Conservation (phyloP, 2,113 vertebrate genomes). For the Antechinus flavipes region DNA sequence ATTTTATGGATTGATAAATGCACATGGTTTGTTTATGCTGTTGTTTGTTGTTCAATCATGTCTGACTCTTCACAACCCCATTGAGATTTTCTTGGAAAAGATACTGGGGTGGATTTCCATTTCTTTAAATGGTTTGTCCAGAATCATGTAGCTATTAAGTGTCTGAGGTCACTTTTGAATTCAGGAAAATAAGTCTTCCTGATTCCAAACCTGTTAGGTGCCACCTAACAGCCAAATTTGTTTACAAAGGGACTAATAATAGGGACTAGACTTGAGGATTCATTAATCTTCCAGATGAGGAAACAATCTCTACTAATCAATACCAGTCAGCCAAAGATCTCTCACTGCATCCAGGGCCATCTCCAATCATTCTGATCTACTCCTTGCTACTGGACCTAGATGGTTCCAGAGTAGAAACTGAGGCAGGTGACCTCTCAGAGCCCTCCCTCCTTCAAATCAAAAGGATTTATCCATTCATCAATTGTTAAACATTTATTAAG, state of each 20-base stretch:
- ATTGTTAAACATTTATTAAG: neutral
- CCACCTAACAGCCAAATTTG: neutral
- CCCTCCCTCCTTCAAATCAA: too few relatives aligned
- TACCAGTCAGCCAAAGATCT: too few relatives aligned
- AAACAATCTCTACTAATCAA: neutral
- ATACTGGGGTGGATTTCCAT: neutral
- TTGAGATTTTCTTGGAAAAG: neutral
- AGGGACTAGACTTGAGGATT: neutral
- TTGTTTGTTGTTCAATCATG: neutral
- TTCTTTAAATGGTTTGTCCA: neutral
- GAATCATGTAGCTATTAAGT: neutral
- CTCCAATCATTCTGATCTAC: too few relatives aligned
- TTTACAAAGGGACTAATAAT: neutral
- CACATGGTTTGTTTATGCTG: neutral
- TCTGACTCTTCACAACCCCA: neutral
- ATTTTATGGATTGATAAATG: neutral
- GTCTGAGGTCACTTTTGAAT: neutral
- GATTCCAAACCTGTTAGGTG: neutral
- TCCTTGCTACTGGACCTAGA: too few relatives aligned
- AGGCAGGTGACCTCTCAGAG: too few relatives aligned
- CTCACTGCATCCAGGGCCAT: too few relatives aligned
- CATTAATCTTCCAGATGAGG: neutral
- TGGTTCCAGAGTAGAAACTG: too few relatives aligned
- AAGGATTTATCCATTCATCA: too few relatives aligned
- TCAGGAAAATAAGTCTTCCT: neutral